These are phyloP conservation scores for Scaptomyza hsui DNA, from an alignment of 1,140 invertebrate genomes.

Conservation along the genomic window DNA sequence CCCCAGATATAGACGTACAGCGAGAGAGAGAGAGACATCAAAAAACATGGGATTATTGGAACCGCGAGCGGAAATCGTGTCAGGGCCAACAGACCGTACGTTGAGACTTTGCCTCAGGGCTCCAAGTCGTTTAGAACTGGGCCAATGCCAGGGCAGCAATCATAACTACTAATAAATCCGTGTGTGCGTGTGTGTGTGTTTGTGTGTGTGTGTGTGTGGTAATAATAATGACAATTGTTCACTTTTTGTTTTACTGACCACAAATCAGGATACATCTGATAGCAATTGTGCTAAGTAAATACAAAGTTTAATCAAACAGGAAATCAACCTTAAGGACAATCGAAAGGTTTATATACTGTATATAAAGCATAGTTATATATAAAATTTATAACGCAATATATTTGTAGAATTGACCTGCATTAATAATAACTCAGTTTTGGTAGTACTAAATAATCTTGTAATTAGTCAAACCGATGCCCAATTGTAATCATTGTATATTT, in stretches of 20 bases:
- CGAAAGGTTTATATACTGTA: too few species aligned
- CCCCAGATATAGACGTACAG: slow-evolving; percentile 11
- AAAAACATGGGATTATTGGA: slow-evolving; percentile 32
- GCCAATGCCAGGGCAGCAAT: slow-evolving; percentile 65
- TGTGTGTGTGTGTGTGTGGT: neutral
- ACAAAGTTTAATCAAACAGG: neutral
- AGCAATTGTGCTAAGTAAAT: neutral
- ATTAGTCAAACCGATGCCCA: too few species aligned
- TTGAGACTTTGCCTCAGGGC: slow-evolving; percentile 33
- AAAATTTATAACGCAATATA: too few species aligned
- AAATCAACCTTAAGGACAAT: neutral
- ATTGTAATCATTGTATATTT: too few species aligned
- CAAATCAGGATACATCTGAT: slow-evolving; percentile 4
- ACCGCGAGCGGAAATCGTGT: slow-evolving; percentile 54
- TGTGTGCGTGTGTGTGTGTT: too few species aligned
- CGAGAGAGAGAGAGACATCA: neutral
- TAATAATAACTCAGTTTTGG: too few species aligned
- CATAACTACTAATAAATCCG: slow-evolving; percentile 25
- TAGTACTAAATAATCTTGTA: too few species aligned
- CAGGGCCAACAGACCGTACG: slow-evolving; percentile 48
- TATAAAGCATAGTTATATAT: too few species aligned
- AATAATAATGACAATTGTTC: slow-evolving; percentile 47
- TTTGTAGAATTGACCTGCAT: too few species aligned
- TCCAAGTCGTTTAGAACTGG: slow-evolving; percentile 49
- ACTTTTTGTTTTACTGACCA: slow-evolving; percentile 37